Conservation (phyloP, 2,797 vertebrate genomes). For the Mareca strepera region DNA sequence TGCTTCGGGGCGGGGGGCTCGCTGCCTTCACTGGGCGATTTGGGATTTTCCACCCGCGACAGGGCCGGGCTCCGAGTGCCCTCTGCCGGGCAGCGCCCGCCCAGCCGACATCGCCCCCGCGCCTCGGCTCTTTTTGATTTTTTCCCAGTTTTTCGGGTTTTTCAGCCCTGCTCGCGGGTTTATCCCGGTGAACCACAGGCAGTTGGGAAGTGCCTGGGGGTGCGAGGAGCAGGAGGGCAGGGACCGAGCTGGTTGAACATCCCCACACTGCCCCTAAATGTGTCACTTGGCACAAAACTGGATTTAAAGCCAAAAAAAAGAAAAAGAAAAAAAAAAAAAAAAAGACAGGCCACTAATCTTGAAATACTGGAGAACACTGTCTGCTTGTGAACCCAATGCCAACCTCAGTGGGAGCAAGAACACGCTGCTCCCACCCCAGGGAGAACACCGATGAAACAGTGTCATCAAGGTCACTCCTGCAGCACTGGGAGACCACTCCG, state of each 20-base stretch:
- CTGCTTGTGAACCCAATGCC: neutral
- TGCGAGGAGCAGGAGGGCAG: neutral
- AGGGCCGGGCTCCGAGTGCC: slow-evolving; percentile 56
- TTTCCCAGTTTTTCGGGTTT: neutral
- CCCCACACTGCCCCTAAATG: neutral
- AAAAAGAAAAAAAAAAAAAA: neutral
- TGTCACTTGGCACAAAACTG: neutral
- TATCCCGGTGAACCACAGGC: neutral
- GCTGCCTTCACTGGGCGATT: no score
- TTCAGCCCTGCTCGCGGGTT: neutral
- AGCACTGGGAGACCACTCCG: neutral
- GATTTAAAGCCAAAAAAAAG: neutral
- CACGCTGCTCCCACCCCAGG: neutral
- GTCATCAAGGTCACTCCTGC: neutral
- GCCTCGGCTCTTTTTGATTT: neutral
- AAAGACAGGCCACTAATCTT: neutral
- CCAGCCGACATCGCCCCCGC: neutral
- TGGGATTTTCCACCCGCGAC: neutral
- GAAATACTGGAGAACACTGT: neutral
- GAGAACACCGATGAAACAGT: neutral
- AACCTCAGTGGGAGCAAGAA: neutral
- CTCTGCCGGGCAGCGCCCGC: slow-evolving; percentile 66
- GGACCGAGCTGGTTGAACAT: neutral
- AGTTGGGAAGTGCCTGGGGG: neutral
- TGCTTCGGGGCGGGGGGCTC: neutral